Evolutionary conservation across 2,888 invertebrate genomes (phyloP).

Genomic region (Actias luna): DNA sequence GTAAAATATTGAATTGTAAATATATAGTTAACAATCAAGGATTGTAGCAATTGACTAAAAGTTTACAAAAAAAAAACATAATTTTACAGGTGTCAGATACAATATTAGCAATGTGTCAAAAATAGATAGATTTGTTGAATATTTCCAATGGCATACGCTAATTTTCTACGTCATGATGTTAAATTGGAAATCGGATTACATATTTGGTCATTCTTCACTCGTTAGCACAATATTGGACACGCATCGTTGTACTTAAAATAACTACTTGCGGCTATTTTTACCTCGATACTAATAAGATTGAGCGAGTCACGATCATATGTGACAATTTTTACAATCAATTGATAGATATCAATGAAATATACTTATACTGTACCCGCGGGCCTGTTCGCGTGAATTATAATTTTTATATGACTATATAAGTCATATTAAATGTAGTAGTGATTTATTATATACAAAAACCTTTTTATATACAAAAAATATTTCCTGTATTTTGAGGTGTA

Average conservation of each 20-base stretch:
- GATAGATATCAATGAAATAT: constrained; percentile 26
- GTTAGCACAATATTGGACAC: constrained; percentile 33
- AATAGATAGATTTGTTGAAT: constrained; percentile 25
- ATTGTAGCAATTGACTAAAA: not conserved
- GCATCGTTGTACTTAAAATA: constrained; percentile 35
- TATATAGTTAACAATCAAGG: not conserved
- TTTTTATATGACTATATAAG: too few relatives aligned
- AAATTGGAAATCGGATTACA: constrained; percentile 33
- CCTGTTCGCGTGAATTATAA: too few relatives aligned
- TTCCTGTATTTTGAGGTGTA: too few relatives aligned
- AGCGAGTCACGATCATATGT: constrained; percentile 29
- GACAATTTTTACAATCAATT: constrained; percentile 29
- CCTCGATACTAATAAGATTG: constrained; percentile 31
- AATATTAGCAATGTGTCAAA: constrained; percentile 23
- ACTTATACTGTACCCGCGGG: too few relatives aligned
- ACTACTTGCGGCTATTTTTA: constrained; percentile 40
- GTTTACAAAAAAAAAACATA: not conserved
- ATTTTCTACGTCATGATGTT: constrained; percentile 29
- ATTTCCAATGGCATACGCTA: constrained; percentile 28
- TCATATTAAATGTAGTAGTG: too few relatives aligned
- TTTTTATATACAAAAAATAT: too few relatives aligned
- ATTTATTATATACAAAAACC: too few relatives aligned
- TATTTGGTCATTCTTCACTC: constrained; percentile 32
- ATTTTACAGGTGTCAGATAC: not conserved
- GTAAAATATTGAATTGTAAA: not conserved